These are phyloP conservation scores for Lagenorhynchus albirostris DNA, from an alignment of 2,113 vertebrate species.

Conservation along the genomic window DNA sequence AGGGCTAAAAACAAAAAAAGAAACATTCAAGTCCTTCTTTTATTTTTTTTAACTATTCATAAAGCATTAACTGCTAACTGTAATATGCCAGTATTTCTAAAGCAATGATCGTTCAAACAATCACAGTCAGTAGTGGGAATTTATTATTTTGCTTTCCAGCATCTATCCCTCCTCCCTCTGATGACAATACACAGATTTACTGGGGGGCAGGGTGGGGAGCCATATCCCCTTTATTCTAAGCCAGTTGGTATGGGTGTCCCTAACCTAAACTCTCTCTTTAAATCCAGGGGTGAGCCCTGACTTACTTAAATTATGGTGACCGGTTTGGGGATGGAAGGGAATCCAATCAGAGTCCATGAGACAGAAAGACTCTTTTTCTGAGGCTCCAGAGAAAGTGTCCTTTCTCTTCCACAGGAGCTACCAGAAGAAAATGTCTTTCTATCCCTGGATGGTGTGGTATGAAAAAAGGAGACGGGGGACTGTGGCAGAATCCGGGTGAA, in stretches of 20 bases:
- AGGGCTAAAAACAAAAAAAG: not conserved
- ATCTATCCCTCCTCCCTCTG: not conserved
- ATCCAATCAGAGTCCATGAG: not conserved
- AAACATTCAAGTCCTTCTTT: not conserved
- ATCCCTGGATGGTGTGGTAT: not conserved
- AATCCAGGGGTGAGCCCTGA: not conserved
- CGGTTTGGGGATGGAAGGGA: not conserved
- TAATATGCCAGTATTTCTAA: not conserved
- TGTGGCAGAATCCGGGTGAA: not conserved
- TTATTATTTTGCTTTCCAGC: not conserved
- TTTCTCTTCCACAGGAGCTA: not conserved
- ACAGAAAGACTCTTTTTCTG: not conserved
- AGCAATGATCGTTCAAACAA: not conserved
- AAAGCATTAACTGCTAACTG: not conserved
- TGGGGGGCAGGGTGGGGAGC: not conserved
- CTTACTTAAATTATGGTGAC: not conserved
- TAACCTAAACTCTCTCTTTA: not conserved
- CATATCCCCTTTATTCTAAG: not conserved
- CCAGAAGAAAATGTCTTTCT: not conserved
- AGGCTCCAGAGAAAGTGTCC: not conserved
- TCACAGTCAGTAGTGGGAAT: not conserved
- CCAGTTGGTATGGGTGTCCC: not conserved
- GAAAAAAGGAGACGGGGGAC: not conserved
- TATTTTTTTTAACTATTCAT: constrained; percentile 21
- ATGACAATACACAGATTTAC: not conserved